phyloP scores from a whole-genome alignment of 1,140 invertebrate genomes.

The Trichomalopsis sarcophagae region DNA sequence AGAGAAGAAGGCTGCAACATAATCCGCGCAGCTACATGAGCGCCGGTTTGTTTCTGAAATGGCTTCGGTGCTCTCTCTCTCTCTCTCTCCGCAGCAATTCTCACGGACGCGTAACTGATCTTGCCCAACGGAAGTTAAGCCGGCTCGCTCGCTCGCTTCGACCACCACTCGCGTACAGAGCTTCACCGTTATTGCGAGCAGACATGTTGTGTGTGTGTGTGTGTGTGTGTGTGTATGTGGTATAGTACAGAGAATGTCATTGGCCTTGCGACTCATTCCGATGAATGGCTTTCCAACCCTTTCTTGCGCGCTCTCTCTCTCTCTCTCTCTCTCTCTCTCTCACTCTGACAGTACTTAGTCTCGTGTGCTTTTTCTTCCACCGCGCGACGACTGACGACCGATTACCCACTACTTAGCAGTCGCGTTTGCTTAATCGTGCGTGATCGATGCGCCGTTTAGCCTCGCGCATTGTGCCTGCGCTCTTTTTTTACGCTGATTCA shows the following conservation, averaged over 20 bases:
- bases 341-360: neutral
- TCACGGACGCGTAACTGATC: slow-evolving; percentile 14
- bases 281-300: slow-evolving; percentile 2
- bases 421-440: neutral
- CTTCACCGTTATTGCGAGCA: slow-evolving; percentile 4
- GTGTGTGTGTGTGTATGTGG: no score
- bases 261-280: slow-evolving; percentile 21
- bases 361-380: neutral
- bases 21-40: neutral
- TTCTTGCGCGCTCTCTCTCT: neutral
- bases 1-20: neutral
- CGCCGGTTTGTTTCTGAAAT: slow-evolving; percentile 28
- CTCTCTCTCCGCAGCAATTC: neutral
- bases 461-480: no score
- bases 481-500: no score
- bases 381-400: neutral
- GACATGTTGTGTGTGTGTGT: neutral
- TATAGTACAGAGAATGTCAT: slow-evolving; percentile 6
- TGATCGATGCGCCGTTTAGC: neutral
- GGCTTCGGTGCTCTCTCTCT: neutral
- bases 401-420: neutral
- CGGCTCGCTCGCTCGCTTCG: neutral
- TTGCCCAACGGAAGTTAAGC: slow-evolving; percentile 26
- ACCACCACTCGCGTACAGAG: neutral
- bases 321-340: neutral